Percentiles rank a stretch among this genome's conserved stretches.
Conservation (phyloP, 2,797 vertebrate species). For the Hypotaenidia philippensis region DNA sequence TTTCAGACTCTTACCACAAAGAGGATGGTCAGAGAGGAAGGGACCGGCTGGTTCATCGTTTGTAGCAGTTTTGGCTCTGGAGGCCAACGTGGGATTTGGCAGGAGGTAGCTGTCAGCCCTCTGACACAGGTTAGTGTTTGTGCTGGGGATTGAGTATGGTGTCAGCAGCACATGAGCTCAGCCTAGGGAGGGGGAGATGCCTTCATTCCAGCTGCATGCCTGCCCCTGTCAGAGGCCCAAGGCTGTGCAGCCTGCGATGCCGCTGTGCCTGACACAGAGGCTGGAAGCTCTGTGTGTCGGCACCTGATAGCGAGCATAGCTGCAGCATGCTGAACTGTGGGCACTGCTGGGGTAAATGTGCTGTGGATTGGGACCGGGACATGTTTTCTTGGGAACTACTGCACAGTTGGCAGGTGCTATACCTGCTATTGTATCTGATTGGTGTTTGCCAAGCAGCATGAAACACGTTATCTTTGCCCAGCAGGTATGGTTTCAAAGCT, state of each 20-base stretch:
- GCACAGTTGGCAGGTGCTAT: background rate
- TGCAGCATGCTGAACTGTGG: background rate
- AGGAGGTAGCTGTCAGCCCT: background rate
- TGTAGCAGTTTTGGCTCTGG: background rate
- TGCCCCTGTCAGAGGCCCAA: background rate
- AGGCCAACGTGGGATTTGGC: background rate
- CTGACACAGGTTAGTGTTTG: rapidly evolving
- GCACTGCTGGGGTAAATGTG: background rate
- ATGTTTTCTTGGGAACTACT: background rate
- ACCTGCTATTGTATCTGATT: background rate
- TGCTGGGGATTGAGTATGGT: rapidly evolving
- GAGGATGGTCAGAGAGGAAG: background rate
- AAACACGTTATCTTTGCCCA: slow-evolving; percentile 18
- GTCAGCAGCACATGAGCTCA: background rate
- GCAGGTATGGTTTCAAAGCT: slow-evolving; percentile 19
- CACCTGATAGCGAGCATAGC: background rate
- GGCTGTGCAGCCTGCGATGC: background rate
- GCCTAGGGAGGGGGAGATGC: rapidly evolving
- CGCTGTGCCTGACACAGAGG: background rate
- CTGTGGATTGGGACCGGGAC: background rate
- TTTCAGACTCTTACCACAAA: background rate
- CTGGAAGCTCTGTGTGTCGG: background rate
- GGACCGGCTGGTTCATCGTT: rapidly evolving
- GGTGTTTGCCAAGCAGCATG: background rate
- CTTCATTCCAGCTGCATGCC: background rate